Conservation (phyloP, 1,140 invertebrate species). For the Drosophila azteca region DNA sequence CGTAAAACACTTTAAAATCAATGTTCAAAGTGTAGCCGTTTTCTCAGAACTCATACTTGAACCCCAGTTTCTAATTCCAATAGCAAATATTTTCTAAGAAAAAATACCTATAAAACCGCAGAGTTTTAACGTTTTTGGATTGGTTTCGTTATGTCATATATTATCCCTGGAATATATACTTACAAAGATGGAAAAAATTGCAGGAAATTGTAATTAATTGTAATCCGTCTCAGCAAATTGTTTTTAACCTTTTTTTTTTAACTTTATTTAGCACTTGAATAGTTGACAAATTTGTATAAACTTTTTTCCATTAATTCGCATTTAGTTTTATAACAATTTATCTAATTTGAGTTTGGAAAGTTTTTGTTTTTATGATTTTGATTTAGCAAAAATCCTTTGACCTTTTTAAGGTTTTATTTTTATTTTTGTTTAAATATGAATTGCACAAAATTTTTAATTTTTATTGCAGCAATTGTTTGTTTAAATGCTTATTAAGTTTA, state of each 20-base stretch:
- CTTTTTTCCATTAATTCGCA: slow-evolving; percentile 24
- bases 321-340: slow-evolving; percentile 46
- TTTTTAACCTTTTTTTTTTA: slow-evolving; percentile 28
- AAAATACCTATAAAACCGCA: not conserved
- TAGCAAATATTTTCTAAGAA: not conserved
- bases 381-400: slow-evolving; percentile 29
- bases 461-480: slow-evolving; percentile 17
- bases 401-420: slow-evolving; percentile 38
- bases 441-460: slow-evolving; percentile 37
- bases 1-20: not conserved
- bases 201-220: slow-evolving; percentile 11
- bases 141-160: not conserved
- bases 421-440: slow-evolving; percentile 24
- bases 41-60: not conserved
- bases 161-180: slow-evolving; percentile 2
- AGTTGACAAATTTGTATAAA: slow-evolving; percentile 23
- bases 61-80: not conserved
- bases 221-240: slow-evolving; percentile 34
- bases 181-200: slow-evolving; percentile 21
- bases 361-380: slow-evolving; percentile 7
- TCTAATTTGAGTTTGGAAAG: slow-evolving; percentile 32
- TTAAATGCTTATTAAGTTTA: slow-evolving; percentile 40
- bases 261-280: slow-evolving; percentile 17
- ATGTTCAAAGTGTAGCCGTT: not conserved
- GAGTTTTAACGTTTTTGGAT: slow-evolving; percentile 40